A percentile compares a stretch with the other conserved stretches of the same genome.
Conservation (phyloP, 2,888 invertebrate species). For the Gasteruption jaculator region DNA sequence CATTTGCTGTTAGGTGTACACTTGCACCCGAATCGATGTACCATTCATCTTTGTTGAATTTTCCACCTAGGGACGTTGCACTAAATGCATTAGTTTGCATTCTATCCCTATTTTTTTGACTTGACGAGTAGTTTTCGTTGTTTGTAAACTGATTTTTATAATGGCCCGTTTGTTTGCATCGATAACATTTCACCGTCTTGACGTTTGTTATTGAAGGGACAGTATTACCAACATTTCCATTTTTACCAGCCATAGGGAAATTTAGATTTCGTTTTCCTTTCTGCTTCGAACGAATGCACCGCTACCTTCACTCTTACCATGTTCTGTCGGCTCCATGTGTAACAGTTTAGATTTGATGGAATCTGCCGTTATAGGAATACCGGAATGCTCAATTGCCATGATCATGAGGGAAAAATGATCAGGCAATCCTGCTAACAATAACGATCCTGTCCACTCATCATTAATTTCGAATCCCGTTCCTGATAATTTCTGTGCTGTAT, state of each 20-base stretch:
- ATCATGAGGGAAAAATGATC: slow-evolving; percentile 24
- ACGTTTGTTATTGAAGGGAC: too few relatives aligned
- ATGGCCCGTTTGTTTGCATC: slow-evolving; percentile 21
- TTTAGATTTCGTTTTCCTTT: not conserved
- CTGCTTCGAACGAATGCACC: not conserved
- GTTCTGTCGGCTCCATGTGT: slow-evolving; percentile 20
- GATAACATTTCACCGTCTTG: slow-evolving; percentile 14
- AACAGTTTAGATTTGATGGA: slow-evolving; percentile 32
- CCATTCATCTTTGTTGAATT: slow-evolving; percentile 25
- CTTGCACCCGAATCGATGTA: slow-evolving; percentile 35
- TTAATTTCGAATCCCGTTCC: slow-evolving; percentile 6
- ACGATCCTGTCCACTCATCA: slow-evolving; percentile 3
- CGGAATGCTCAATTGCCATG: slow-evolving; percentile 25
- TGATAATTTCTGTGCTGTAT: slow-evolving; percentile 11
- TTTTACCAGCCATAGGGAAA: not conserved
- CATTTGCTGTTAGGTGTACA: slow-evolving; percentile 29
- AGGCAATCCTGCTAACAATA: slow-evolving; percentile 13
- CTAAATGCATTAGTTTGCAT: slow-evolving; percentile 27
- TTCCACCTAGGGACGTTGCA: slow-evolving; percentile 27
- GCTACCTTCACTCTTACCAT: not conserved
- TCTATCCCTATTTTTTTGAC: slow-evolving; percentile 9
- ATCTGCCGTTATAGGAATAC: slow-evolving; percentile 28
- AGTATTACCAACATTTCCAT: not conserved
- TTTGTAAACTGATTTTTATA: slow-evolving; percentile 14
- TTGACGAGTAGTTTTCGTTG: too few relatives aligned